Evolutionary conservation across 2,888 invertebrate genomes (phyloP).

Genomic region (Drosophila silvestris): DNA sequence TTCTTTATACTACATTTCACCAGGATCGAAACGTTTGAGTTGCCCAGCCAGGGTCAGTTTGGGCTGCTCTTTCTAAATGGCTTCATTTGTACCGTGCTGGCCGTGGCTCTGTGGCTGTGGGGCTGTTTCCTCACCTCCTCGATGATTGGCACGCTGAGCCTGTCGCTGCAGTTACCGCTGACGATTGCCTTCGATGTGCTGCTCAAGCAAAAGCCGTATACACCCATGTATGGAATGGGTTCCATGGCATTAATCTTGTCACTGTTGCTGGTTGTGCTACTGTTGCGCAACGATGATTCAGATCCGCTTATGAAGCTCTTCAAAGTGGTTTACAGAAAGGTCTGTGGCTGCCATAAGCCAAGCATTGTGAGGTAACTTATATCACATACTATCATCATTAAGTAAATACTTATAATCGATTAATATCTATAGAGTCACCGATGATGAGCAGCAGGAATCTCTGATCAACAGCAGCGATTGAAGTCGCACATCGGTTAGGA

Average conservation of each 20-base stretch:
- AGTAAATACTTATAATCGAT: not conserved
- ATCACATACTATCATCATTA: not conserved
- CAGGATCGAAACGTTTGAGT: constrained; percentile 93
- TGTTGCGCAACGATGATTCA: constrained; percentile 93
- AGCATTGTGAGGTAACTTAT: constrained; percentile 82
- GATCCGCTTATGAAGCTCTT: constrained; percentile 89
- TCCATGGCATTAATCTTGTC: constrained; percentile 90
- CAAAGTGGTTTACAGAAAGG: constrained; percentile 84
- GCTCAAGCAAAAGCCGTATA: constrained; percentile 89
- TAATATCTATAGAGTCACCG: constrained; percentile 85
- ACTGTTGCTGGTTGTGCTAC: constrained; percentile 87
- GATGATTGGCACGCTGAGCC: constrained; percentile 93
- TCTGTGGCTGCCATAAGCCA: constrained; percentile 82
- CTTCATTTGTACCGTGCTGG: constrained; percentile 94
- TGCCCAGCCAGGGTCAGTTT: constrained; percentile 94
- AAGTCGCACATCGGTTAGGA: constrained; percentile 28
- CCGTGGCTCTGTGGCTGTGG: constrained; percentile 97
- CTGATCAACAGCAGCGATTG: constrained; percentile 86
- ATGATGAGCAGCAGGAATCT: constrained; percentile 88
- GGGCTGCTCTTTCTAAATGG: constrained; percentile 93
- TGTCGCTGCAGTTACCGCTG: constrained; percentile 95
- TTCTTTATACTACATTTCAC: constrained; percentile 94
- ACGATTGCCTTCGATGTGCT: constrained; percentile 94
- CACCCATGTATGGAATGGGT: constrained; percentile 91
- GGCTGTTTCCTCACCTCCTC: constrained; percentile 97